Percentiles rank a stretch among this genome's conserved stretches.
Evolutionary conservation across 2,113 vertebrate genomes (phyloP).

Genomic region (Psephotus haematonotus): DNA sequence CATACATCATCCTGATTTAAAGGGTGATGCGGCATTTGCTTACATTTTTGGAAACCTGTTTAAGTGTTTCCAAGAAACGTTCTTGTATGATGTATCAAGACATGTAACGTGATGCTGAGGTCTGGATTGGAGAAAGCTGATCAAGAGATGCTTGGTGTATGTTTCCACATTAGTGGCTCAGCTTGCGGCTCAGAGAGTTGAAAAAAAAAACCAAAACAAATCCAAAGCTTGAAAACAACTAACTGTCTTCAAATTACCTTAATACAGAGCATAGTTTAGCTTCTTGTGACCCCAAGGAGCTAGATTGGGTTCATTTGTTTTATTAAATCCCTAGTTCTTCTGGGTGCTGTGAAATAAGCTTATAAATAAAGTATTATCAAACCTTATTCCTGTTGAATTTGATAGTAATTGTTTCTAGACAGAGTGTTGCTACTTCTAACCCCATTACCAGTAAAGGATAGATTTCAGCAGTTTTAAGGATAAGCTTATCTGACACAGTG

Average conservation of each 20-base stretch:
- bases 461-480: not conserved
- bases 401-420: not conserved
- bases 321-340: not conserved
- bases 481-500: not conserved
- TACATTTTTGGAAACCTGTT: not conserved
- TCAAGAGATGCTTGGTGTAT: not conserved
- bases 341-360: not conserved
- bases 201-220: not conserved
- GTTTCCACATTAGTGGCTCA: not conserved
- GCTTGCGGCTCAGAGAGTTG: not conserved
- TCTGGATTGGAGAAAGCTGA: not conserved
- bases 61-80: not conserved
- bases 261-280: not conserved
- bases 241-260: not conserved
- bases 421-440: not conserved
- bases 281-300: not conserved
- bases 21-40: not conserved
- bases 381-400: not conserved
- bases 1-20: not conserved
- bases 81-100: not conserved
- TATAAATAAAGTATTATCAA: not conserved
- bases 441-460: not conserved
- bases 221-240: not conserved
- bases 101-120: rapidly evolving
- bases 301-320: not conserved